Evolutionary conservation across 2,888 invertebrate genomes (phyloP).

Genomic region (Drosophila merina): DNA sequence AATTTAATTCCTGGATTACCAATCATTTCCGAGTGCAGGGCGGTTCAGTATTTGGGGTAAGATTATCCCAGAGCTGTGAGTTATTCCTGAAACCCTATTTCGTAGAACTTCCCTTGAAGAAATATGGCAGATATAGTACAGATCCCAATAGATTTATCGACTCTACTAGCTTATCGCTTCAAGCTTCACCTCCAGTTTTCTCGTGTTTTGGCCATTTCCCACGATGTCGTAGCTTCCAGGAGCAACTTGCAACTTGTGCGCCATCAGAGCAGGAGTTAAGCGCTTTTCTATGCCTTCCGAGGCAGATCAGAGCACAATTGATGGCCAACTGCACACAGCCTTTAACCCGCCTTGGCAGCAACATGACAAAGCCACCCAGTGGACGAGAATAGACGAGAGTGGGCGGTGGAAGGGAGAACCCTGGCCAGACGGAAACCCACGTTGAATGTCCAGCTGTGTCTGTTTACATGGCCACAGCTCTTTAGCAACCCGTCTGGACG

Average conservation of each 20-base stretch:
- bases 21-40: background rate
- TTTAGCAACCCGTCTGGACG: conserved; percentile 55
- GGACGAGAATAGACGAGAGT: background rate
- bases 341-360: conserved; percentile 47
- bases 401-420: background rate
- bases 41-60: background rate
- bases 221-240: conserved; percentile 26
- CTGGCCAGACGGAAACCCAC: conserved; percentile 20
- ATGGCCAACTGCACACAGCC: conserved; percentile 39
- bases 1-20: conserved; percentile 11
- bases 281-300: conserved; percentile 42
- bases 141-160: conserved; percentile 27
- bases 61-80: too few relatives aligned
- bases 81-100: background rate
- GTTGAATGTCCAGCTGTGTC: conserved; percentile 65
- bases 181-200: conserved; percentile 10
- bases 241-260: conserved; percentile 4
- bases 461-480: conserved; percentile 72
- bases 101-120: background rate
- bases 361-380: conserved; percentile 38
- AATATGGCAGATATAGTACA: conserved; percentile 5
- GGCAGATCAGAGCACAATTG: conserved; percentile 50
- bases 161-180: conserved; percentile 31
- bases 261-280: conserved; percentile 30
- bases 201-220: conserved; percentile 25